Base-by-base conservation (phyloP, 2,113 vertebrate genomes). In the Terrapene triunguis region DNA sequence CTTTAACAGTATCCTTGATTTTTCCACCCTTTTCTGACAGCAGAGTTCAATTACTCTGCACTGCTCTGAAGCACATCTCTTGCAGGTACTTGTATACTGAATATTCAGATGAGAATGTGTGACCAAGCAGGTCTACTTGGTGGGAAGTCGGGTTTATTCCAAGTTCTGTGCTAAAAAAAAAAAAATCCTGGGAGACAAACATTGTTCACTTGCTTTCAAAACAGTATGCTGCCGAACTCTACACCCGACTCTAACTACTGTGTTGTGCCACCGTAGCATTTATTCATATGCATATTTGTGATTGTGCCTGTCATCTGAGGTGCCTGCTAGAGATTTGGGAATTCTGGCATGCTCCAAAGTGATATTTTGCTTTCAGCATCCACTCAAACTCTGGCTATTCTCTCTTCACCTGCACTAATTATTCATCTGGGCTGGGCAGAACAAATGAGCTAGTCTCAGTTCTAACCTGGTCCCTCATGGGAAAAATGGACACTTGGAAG, bases 401-500 rank as follows among this genome's bases (percentile, higher is more conserved):
- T 42, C 82, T 74, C 24, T 59, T 21, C 27, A n/a, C 17, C 72
- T 91, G 81, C 82, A 88, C 27, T 80, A 87, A 65, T 2, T 82
- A 57, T 29, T 50, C 47, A 44, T 85, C 94, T 87, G 85, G 83
- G 54, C n/a, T 17, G 17, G 48, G 69, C 47, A 93, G 85, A 82
- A 86, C 87, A 62, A 54, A 91, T 22, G 89, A 51, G 35, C 54
- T 44, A 72, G 76, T 1, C 76, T 91, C 16, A 55, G 35, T 22
- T 6, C 51, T 9, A 6, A 89, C 54, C 86, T 93, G 55, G 94
- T 91, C 87, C 93, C 88, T 79, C 16, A 9, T 47, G 84, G 89
- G 81, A 57, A 44, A 88, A 85, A 90, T 55, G 72, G 85, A 51
- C 76, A 89, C 11, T 90, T 90, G 62, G 96, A 96, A 97, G 89